Evolutionary conservation across 1,140 invertebrate species (phyloP).

Genomic region (Meloidogyne exigua): DNA sequence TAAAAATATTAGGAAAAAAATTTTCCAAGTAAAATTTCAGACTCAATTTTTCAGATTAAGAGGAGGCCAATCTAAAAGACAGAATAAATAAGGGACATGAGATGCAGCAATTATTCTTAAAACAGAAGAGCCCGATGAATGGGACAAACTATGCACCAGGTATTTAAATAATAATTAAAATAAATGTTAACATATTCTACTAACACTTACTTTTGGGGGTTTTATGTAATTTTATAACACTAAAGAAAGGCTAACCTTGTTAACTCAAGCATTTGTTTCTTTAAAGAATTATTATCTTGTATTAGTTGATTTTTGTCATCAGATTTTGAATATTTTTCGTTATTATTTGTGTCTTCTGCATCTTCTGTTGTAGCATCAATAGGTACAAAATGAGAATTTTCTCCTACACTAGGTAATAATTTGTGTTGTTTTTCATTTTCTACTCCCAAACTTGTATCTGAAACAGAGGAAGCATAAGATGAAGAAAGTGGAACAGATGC

Average conservation of each 20-base stretch:
- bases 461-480: conserved; percentile 13
- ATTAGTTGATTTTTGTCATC: neutral
- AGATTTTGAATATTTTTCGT: neutral
- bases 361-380: conserved; percentile 41
- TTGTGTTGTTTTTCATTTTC: neutral
- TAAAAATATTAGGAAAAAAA: too few species aligned
- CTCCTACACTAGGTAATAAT: conserved; percentile 20
- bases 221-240: too few species aligned
- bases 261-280: conserved; percentile 23
- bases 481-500: conserved; percentile 20
- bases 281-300: neutral
- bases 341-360: conserved; percentile 17
- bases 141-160: too few species aligned
- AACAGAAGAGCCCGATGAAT: too few species aligned
- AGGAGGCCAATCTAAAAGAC: too few species aligned
- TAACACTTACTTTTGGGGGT: too few species aligned
- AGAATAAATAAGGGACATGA: too few species aligned
- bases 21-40: too few species aligned
- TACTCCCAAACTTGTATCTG: neutral
- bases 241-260: conserved; percentile 24
- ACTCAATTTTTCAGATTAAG: too few species aligned
- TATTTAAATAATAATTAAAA: too few species aligned
- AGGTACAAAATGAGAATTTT: conserved; percentile 22
- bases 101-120: too few species aligned
- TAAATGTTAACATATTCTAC: too few species aligned